phyloP scores from a whole-genome alignment of 2,888 invertebrate genomes.

The Halocaridina rubra region DNA sequence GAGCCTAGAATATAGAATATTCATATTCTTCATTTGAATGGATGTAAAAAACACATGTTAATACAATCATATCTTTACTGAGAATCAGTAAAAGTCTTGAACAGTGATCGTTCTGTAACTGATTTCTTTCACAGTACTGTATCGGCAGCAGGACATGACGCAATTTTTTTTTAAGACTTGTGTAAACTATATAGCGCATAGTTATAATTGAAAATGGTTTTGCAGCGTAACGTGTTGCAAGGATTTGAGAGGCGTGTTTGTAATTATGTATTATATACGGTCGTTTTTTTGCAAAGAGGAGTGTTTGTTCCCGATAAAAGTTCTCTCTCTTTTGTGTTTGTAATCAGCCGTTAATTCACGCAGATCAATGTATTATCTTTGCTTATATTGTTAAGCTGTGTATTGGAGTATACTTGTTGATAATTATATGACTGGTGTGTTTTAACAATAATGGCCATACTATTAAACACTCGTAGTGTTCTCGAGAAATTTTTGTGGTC shows the following conservation, averaged over 20 bases:
- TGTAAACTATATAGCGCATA: not conserved
- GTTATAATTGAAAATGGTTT: not conserved
- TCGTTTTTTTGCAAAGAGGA: not conserved
- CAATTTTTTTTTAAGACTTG: not conserved
- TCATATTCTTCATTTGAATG: no score
- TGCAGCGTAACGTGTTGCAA: no score
- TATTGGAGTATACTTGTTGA: slow-evolving; percentile 29
- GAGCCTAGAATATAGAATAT: no score
- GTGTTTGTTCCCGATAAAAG: slow-evolving; percentile 2
- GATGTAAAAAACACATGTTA: no score
- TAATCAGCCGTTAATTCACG: not conserved
- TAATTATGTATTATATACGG: slow-evolving; percentile 7
- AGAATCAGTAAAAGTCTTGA: no score
- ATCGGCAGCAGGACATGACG: not conserved
- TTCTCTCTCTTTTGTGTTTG: slow-evolving; percentile 1
- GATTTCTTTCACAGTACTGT: not conserved
- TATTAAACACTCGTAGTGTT: no score
- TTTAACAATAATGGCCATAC: no score
- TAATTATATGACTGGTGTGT: slow-evolving; percentile 23
- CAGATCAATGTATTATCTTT: slow-evolving; percentile 24
- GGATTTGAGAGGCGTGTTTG: not conserved
- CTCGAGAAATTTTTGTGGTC: no score
- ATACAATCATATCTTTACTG: no score
- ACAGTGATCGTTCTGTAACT: not conserved
- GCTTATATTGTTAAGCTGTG: slow-evolving; percentile 34